phyloP scores from a whole-genome alignment of 2,797 vertebrate species.

The Galago senegalensis region DNA sequence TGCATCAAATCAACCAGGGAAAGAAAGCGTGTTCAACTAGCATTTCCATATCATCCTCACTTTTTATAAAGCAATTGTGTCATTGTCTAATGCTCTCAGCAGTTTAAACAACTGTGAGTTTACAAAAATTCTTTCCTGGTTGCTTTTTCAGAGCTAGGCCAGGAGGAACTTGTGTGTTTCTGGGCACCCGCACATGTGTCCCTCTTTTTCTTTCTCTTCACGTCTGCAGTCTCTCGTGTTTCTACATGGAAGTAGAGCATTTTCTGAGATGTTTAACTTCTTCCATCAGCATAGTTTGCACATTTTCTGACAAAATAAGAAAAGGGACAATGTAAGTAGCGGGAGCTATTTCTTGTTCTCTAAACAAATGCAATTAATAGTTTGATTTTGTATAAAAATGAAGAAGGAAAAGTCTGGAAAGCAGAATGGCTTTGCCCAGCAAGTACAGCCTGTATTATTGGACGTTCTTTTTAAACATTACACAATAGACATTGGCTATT shows the following conservation, averaged over 20 bases:
- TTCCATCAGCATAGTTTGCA: slow-evolving; percentile 64
- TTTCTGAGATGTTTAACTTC: slow-evolving; percentile 53
- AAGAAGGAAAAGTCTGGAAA: slow-evolving; percentile 57
- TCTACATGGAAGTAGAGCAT: slow-evolving; percentile 58
- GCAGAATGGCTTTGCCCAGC: slow-evolving; percentile 59
- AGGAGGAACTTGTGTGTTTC: not conserved
- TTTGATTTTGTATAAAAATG: slow-evolving; percentile 72
- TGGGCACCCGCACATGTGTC: too few species aligned
- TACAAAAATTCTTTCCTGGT: slow-evolving; percentile 46
- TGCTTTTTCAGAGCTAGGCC: slow-evolving; percentile 44
- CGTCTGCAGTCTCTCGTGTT: slow-evolving; percentile 68
- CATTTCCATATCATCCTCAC: not conserved
- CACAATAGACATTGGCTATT: slow-evolving; percentile 42
- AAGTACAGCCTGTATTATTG: slow-evolving; percentile 36
- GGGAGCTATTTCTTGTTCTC: slow-evolving; percentile 77
- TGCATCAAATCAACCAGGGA: not conserved
- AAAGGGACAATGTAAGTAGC: slow-evolving; percentile 61
- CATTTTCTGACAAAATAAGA: slow-evolving; percentile 69
- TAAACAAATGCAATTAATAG: slow-evolving; percentile 79
- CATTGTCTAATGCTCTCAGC: not conserved
- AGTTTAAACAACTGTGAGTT: slow-evolving; percentile 65
- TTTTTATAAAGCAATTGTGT: not conserved
- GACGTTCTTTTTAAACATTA: slow-evolving; percentile 74
- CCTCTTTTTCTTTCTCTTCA: not conserved
- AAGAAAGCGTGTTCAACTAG: not conserved